These are phyloP conservation scores for Oxystoma pomonae DNA, from an alignment of 2,888 invertebrate genomes.

Conservation along the genomic window DNA sequence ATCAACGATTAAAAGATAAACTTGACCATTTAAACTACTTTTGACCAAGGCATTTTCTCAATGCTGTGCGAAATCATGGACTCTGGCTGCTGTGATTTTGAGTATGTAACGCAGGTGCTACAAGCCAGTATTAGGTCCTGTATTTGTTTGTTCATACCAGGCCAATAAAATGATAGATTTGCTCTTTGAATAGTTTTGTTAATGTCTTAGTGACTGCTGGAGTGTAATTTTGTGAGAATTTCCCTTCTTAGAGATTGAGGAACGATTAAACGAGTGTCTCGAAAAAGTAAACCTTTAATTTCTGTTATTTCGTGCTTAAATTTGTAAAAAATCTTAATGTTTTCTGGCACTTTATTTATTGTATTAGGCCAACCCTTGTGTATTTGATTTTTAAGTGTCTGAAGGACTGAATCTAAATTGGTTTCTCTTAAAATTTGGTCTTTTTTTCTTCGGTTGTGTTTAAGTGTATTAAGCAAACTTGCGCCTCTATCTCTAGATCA, in stretches of 20 bases:
- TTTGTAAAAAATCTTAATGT: slow-evolving; percentile 19
- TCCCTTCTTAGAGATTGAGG: slow-evolving; percentile 9
- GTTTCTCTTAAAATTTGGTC: slow-evolving; percentile 8
- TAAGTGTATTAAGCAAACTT: neutral
- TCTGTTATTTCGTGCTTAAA: slow-evolving; percentile 20
- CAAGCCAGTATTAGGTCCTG: slow-evolving; percentile 3
- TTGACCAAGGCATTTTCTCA: neutral
- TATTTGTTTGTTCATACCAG: neutral
- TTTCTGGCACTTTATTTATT: slow-evolving; percentile 13
- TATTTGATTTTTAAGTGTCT: slow-evolving; percentile 13
- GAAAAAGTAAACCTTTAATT: slow-evolving; percentile 21
- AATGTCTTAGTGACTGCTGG: neutral
- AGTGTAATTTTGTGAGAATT: neutral
- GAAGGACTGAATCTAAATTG: slow-evolving; percentile 14
- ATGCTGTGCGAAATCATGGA: no score
- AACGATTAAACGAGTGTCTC: slow-evolving; percentile 20
- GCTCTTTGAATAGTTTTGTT: neutral
- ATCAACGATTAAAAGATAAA: slow-evolving; percentile 3
- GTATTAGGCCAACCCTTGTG: slow-evolving; percentile 25
- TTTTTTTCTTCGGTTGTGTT: neutral
- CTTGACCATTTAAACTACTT: neutral
- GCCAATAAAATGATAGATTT: neutral
- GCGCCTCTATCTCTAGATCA: neutral
- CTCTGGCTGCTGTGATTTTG: neutral
- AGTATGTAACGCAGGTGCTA: slow-evolving; percentile 5